Base-by-base conservation (phyloP, 2,888 invertebrate species). In the Agrochola circellaris region DNA sequence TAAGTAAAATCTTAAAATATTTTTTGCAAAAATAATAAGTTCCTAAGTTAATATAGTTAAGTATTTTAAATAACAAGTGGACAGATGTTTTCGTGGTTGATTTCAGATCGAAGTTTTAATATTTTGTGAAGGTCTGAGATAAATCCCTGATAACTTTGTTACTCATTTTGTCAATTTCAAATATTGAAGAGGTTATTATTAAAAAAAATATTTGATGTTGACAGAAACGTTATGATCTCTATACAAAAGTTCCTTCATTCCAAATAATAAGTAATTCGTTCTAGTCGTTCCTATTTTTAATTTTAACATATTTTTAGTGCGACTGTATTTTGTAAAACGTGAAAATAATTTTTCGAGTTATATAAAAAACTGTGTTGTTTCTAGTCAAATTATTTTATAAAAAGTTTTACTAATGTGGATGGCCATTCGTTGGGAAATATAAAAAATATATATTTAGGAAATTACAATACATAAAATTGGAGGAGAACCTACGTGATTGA, bases 371-470 rank as follows among this genome's bases (percentile, higher is more conserved):
- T 94, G 92, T 93, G 95, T 96, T 96, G 92, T 93, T 95, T 95
- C 96, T 96, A 96, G 96, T 96, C 96, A 95, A 96, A 95, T 95
- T 95, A 94, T 94, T 95, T 95, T 93, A 92, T 92, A 89, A 88
- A 86, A 88, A 87, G 88, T 93, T 93, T 94, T 92, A 91, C 93
- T 92, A 92, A 93, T 94, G 93, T 94, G 95, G 94, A 93, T 88
- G 76, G 67, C 83, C 89, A 92, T 90, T 83, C 82, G 87, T 85
- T 83, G 54, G 54, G 77, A 85, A 81, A 88, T 84, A 88, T 86
- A 83, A 82, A 82, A 89, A 68, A 78, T 67, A 77, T 79, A 79
- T 84, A 85, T 83, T 81, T 88, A 85, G 87, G 71, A 76, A 89
- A 86, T 80, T 82, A 78, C 78, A 84, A 82, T 72, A 79, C 81